phyloP scores from a whole-genome alignment of 2,113 vertebrate genomes.

The Dicaeum eximium region DNA sequence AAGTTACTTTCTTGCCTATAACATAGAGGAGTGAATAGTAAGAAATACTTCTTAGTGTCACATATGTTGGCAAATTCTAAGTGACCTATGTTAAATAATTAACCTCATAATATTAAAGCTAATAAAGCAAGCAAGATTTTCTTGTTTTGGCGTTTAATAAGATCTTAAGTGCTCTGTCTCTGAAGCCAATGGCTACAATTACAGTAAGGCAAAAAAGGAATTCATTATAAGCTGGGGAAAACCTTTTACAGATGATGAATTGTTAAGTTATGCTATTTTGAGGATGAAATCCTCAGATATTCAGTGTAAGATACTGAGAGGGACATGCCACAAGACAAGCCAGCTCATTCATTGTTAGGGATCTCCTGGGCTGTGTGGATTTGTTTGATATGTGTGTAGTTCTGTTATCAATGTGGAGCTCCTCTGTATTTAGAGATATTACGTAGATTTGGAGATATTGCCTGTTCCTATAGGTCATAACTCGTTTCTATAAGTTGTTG shows the following conservation, averaged over 20 bases:
- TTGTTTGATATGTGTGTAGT: background rate
- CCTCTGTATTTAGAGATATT: background rate
- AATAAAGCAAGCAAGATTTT: background rate
- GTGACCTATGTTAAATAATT: background rate
- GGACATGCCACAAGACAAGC: no score
- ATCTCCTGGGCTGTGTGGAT: background rate
- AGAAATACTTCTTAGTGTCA: background rate
- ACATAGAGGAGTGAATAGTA: background rate
- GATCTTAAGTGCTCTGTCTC: background rate
- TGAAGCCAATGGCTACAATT: background rate
- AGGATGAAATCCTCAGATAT: background rate
- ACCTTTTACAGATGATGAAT: background rate
- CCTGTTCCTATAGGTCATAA: background rate
- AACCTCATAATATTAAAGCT: background rate
- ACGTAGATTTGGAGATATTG: no score
- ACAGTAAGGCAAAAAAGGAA: background rate
- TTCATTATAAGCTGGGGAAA: background rate
- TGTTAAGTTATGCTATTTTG: background rate
- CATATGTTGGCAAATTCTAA: background rate
- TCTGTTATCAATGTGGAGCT: background rate
- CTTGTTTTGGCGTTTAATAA: background rate
- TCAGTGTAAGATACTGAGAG: background rate
- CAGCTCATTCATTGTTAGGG: background rate
- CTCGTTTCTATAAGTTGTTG: background rate
- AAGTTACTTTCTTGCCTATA: background rate